A percentile compares a stretch with the other conserved stretches of the same genome.
Evolutionary conservation across 2,888 invertebrate species (phyloP).

Genomic region (Branchellion lobata): DNA sequence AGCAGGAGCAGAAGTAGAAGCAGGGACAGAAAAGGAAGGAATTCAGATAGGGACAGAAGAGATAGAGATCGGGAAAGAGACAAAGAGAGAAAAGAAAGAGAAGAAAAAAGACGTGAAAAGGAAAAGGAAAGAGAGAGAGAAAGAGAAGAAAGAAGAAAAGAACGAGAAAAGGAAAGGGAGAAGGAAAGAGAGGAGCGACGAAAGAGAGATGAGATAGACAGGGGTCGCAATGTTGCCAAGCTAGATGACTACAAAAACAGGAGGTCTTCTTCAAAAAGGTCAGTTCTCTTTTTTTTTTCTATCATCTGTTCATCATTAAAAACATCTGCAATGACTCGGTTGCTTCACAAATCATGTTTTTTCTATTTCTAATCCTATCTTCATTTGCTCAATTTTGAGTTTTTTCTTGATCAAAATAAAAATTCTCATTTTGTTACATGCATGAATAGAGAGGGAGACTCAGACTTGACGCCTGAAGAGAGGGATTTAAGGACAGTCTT

Average conservation of each 20-base stretch:
- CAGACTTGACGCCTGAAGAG: conserved; percentile 83
- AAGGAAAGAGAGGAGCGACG: conserved; percentile 26
- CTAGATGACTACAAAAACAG: conserved; percentile 28
- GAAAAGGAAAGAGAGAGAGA: conserved; percentile 23
- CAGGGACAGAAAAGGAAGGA: conserved; percentile 49
- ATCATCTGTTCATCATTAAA: not conserved
- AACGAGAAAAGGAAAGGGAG: conserved; percentile 25
- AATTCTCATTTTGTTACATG: not conserved
- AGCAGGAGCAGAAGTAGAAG: conserved; percentile 60
- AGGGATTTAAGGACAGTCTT: conserved; percentile 97
- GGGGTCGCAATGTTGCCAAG: conserved; percentile 39
- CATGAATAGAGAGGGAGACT: conserved; percentile 30
- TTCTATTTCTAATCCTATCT: too few relatives aligned
- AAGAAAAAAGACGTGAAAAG: conserved; percentile 42
- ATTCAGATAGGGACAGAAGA: conserved; percentile 51
- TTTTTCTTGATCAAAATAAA: too few relatives aligned
- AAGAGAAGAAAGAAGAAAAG: conserved; percentile 9
- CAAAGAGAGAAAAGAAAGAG: conserved; percentile 35
- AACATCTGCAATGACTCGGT: too few relatives aligned
- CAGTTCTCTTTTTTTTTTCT: not conserved
- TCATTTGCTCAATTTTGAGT: too few relatives aligned
- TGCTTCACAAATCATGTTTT: too few relatives aligned
- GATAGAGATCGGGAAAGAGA: conserved; percentile 51
- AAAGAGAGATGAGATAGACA: conserved; percentile 37
- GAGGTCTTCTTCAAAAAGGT: conserved; percentile 41